Evolutionary conservation across 2,888 invertebrate genomes (phyloP), one percentile per base, ranked within the genome.

Genomic region (Lamproptera curius): DNA sequence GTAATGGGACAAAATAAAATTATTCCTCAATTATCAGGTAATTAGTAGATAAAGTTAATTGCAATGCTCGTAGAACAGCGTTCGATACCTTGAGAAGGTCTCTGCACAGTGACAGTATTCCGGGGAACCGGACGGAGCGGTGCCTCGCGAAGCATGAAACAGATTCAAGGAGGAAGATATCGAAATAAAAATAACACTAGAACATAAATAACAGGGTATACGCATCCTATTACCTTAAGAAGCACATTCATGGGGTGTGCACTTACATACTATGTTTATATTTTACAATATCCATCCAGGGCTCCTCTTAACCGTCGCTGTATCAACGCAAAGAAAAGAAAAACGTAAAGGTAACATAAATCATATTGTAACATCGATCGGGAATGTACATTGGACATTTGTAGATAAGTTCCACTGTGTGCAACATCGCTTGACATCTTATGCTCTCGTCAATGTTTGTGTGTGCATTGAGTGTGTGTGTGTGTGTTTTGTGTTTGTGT

Each of bases 221-320:
- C 41, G 44, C 70, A 60, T 76, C 82, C 73, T 81, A 81, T 58
- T 51, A 73, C 72, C 76, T 75, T 80, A 85, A 86, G 62, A 86
- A 86, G 87, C 87, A 87, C 86, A 83, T 81, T 82, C 81, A 86
- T 85, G 87, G 81, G 74, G 70, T 82, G 87, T 86, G 87, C 86
- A 79, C 84, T 84, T 85, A 85, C 52, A 66, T 57, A 59, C 73
- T 78, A 79, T 71, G 51, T 53, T 42, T 46, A 55, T 63, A 41
- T 67, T 70, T 63, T 65, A 62, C 67, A 70, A 55, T 70, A 69
- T 75, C 71, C 77, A 76, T 82, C 79, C 81, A 79, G 83, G 82
- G 81, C 82, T 84, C 85, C 83, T 74, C 76, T 70, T 67, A 60
- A 70, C 62, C 58, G 63, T 63, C 51, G 67, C 60, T 57, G 59